A percentile compares a stretch with the other conserved stretches of the same genome.
Evolutionary conservation across 2,113 vertebrate species (phyloP).

Genomic region (Sylvietta virens): DNA sequence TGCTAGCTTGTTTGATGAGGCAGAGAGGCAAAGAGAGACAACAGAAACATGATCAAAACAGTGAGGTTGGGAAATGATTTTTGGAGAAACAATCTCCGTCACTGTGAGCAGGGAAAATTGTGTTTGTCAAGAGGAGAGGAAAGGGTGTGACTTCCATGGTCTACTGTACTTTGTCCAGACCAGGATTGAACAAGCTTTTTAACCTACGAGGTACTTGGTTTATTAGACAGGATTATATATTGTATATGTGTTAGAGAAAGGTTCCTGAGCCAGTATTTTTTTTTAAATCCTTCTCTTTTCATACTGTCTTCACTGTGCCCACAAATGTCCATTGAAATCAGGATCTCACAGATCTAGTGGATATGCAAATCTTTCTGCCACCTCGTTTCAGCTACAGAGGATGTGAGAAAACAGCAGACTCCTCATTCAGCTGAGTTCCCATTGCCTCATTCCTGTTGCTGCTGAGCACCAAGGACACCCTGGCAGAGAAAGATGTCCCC

Average conservation of each 20-base stretch:
- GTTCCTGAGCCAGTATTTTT: not conserved
- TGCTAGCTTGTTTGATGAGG: not conserved
- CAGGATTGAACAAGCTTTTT: not conserved
- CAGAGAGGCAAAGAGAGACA: not conserved
- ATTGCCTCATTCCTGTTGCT: fast-evolving
- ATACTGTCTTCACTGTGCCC: not conserved
- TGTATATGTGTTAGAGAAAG: not conserved
- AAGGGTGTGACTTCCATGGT: not conserved
- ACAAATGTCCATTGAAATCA: not conserved
- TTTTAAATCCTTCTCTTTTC: not conserved
- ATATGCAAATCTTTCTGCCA: not conserved
- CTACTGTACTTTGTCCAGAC: not conserved
- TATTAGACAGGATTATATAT: not conserved
- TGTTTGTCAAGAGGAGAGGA: not conserved
- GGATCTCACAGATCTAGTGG: not conserved
- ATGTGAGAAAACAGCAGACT: not conserved
- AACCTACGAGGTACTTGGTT: not conserved
- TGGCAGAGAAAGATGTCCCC: not conserved
- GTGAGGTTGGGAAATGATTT: not conserved
- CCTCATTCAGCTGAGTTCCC: not conserved
- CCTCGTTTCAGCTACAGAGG: not conserved
- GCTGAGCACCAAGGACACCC: not conserved
- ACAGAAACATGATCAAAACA: not conserved
- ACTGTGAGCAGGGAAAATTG: not conserved
- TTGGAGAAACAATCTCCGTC: not conserved